These are phyloP conservation scores for Cacatua alba DNA, from an alignment of 2,113 vertebrate species.

Conservation along the genomic window DNA sequence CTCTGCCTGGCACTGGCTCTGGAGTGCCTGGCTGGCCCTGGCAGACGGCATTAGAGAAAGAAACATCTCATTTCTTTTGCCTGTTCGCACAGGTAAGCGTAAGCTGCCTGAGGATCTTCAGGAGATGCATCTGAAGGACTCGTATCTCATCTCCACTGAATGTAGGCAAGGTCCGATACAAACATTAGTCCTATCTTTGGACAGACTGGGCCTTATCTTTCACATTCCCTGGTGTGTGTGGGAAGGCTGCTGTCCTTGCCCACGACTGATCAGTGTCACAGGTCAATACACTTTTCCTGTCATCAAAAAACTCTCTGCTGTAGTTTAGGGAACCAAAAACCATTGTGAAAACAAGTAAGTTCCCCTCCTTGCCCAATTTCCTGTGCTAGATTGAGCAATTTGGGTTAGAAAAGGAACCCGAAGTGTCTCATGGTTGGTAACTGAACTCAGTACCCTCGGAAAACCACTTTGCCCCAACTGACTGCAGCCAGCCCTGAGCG, in stretches of 20 bases:
- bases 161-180: not conserved
- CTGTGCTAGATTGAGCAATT: conserved; percentile 42
- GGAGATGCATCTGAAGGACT: not conserved
- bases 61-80: not conserved
- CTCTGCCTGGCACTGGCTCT: not conserved
- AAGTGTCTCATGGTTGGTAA: not conserved
- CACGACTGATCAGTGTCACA: not conserved
- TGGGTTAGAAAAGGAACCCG: not conserved
- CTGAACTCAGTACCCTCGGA: not conserved
- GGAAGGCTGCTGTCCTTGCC: not conserved
- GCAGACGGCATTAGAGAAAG: not conserved
- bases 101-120: not conserved
- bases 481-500: not conserved
- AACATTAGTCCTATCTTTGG: not conserved
- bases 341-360: conserved; percentile 18
- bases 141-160: fast-evolving
- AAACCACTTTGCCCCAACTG: not conserved
- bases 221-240: fast-evolving
- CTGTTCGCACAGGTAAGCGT: not conserved
- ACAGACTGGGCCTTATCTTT: not conserved
- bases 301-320: not conserved
- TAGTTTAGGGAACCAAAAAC: conserved; percentile 22
- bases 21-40: not conserved
- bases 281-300: not conserved
- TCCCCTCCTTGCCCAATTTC: conserved; percentile 27